phyloP scores from a whole-genome alignment of 2,113 vertebrate species.

The Channa maculata region DNA sequence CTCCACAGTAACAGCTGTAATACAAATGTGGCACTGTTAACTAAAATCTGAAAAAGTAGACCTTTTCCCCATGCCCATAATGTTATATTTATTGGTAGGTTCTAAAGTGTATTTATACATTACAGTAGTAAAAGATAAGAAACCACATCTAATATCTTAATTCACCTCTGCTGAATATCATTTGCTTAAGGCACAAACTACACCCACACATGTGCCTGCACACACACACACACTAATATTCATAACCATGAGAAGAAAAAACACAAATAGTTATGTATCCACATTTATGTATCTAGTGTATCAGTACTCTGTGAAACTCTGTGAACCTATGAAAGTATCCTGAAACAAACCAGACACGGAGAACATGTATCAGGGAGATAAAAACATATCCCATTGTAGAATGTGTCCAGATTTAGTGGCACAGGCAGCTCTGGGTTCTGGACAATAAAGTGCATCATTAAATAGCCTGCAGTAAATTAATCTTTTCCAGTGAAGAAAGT shows the following conservation, averaged over 20 bases:
- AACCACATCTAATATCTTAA: background rate
- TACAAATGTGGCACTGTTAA: no score
- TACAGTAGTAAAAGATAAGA: no score
- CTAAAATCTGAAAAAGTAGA: no score
- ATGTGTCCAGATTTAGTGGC: background rate
- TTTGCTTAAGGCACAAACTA: background rate
- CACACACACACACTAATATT: background rate
- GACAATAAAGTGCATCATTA: background rate
- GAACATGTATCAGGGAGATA: constrained; percentile 1
- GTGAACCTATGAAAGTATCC: no score
- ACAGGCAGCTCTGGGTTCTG: background rate
- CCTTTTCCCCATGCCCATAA: no score
- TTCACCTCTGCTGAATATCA: background rate
- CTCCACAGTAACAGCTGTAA: no score
- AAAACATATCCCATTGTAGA: constrained; percentile 6
- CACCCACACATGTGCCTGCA: background rate
- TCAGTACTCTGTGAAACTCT: no score
- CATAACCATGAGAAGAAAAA: no score
- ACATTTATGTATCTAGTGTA: no score
- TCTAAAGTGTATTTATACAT: no score
- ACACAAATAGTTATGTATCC: no score
- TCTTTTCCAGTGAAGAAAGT: constrained; percentile 40
- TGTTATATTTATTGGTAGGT: no score
- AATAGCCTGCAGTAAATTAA: constrained; percentile 39
- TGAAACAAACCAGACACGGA: constrained; percentile 14